Conservation (phyloP, 2,797 vertebrate species). For the Crenichthys baileyi region DNA sequence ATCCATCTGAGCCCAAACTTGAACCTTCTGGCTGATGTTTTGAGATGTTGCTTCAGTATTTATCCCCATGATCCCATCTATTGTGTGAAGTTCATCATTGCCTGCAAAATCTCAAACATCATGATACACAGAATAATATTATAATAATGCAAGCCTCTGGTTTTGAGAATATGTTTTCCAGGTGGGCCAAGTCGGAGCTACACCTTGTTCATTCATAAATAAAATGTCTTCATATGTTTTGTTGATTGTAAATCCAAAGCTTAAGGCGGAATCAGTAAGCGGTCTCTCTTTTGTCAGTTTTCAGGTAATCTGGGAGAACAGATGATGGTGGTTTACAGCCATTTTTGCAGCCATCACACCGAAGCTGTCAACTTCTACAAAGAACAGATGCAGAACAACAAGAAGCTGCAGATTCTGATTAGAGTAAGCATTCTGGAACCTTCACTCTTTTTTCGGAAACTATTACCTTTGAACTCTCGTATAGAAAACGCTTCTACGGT, state of each 20-base stretch:
- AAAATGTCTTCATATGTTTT: background rate
- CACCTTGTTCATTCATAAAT: background rate
- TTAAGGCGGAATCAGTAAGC: background rate
- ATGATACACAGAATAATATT: background rate
- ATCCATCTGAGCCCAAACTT: too few relatives aligned
- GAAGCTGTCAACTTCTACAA: slow-evolving; percentile 88
- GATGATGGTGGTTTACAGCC: slow-evolving; percentile 84
- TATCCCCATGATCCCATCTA: too few relatives aligned
- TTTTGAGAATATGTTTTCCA: background rate
- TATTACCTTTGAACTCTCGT: background rate
- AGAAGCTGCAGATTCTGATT: slow-evolving; percentile 89
- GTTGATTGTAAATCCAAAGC: background rate
- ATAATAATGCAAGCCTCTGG: background rate
- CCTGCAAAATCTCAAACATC: too few relatives aligned
- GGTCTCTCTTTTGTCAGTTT: slow-evolving; percentile 80
- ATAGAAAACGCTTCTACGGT: background rate
- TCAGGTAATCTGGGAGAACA: slow-evolving; percentile 84
- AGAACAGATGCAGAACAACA: slow-evolving; percentile 89
- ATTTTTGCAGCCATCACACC: slow-evolving; percentile 88
- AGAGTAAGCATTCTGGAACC: slow-evolving; percentile 78
- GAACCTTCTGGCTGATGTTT: too few relatives aligned
- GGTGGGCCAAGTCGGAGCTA: background rate
- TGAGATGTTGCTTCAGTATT: too few relatives aligned
- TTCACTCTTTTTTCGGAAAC: background rate
- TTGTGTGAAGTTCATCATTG: too few relatives aligned